A percentile compares a stretch with the other conserved stretches of the same genome.
Evolutionary conservation across 2,113 vertebrate genomes (phyloP).

Genomic region (Syrrhaptes paradoxus): DNA sequence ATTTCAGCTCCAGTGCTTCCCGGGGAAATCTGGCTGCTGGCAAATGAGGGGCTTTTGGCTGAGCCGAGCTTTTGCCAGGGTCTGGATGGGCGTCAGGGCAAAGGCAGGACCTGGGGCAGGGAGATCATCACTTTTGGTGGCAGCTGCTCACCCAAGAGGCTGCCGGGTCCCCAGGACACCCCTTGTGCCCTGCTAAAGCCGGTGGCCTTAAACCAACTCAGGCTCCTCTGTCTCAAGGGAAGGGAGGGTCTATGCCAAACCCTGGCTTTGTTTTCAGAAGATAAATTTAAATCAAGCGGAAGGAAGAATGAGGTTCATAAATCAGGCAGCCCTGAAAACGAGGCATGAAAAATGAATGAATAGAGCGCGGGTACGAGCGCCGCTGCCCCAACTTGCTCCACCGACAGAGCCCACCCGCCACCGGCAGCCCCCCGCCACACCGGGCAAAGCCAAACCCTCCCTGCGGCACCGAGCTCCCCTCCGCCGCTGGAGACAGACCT

Average conservation of each 20-base stretch:
- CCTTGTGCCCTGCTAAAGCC: not conserved
- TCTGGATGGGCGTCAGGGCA: not conserved
- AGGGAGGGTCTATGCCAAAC: not conserved
- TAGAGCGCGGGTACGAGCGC: fast-evolving
- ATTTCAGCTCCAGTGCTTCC: not conserved
- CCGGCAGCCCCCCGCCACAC: not conserved
- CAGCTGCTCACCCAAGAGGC: not conserved
- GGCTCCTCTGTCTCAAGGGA: not conserved
- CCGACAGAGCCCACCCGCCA: not conserved
- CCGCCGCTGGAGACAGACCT: not conserved
- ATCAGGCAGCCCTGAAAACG: constrained; percentile 48
- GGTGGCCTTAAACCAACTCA: not conserved
- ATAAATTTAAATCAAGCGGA: constrained; percentile 57
- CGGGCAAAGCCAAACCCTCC: not conserved
- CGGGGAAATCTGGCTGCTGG: not conserved
- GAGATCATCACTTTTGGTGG: not conserved
- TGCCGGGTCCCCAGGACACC: not conserved
- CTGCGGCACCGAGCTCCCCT: not conserved
- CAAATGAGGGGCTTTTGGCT: not conserved
- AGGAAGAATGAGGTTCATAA: constrained; percentile 50
- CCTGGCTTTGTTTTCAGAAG: not conserved
- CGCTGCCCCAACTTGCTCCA: fast-evolving
- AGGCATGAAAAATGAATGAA: constrained; percentile 54
- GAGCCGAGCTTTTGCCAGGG: not conserved
- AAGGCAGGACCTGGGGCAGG: not conserved